Conservation (phyloP, 2,888 invertebrate species). For the Ametastegia equiseti region DNA sequence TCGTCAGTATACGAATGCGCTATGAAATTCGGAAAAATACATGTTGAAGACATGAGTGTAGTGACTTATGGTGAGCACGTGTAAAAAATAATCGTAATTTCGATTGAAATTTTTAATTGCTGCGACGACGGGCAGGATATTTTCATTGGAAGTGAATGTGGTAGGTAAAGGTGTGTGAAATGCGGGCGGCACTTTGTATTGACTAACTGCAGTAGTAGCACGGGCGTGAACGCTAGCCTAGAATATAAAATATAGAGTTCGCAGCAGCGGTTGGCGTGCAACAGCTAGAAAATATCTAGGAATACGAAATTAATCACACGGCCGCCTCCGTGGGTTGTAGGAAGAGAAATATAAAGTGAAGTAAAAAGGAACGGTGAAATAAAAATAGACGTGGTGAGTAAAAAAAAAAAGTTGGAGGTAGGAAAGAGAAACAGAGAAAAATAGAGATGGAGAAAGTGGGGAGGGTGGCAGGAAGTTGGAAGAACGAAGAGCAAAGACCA, state of each 20-base stretch:
- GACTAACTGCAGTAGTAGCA: slow-evolving; percentile 39
- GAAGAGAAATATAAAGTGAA: slow-evolving; percentile 48
- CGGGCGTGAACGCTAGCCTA: slow-evolving; percentile 22
- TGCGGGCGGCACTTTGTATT: slow-evolving; percentile 24
- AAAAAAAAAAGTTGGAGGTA: slow-evolving; percentile 50
- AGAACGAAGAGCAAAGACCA: slow-evolving; percentile 48
- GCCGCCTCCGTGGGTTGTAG: slow-evolving; percentile 55
- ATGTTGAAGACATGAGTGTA: not conserved
- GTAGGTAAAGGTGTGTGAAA: not conserved
- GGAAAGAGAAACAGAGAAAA: slow-evolving; percentile 53
- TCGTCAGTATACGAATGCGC: not conserved
- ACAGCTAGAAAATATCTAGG: slow-evolving; percentile 65
- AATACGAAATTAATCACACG: slow-evolving; percentile 71
- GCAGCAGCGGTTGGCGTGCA: slow-evolving; percentile 56
- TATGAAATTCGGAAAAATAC: not conserved
- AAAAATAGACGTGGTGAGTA: slow-evolving; percentile 68
- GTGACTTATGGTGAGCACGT: not conserved
- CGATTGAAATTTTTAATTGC: not conserved
- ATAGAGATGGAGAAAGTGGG: slow-evolving; percentile 52
- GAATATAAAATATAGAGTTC: slow-evolving; percentile 45
- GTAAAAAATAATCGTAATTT: not conserved
- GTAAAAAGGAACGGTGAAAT: slow-evolving; percentile 67
- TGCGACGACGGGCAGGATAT: not conserved
- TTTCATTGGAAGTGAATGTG: not conserved
- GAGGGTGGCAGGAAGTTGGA: slow-evolving; percentile 53